Evolutionary conservation across 2,113 vertebrate species (phyloP).

Genomic region (Enhydra lutris): DNA sequence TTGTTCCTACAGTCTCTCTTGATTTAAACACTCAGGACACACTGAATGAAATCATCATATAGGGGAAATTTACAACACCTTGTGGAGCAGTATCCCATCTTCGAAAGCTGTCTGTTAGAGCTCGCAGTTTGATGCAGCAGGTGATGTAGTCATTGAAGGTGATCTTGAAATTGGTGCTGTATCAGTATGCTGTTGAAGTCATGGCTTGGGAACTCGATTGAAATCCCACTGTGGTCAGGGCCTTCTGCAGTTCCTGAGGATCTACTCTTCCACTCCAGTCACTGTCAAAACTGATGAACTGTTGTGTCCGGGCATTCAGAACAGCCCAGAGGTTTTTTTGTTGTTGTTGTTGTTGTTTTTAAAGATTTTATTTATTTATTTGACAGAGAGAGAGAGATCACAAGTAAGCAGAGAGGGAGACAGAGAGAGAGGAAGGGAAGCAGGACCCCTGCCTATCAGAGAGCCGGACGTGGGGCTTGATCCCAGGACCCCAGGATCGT

Average conservation of each 20-base stretch:
- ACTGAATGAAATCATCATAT: slow-evolving; percentile 94
- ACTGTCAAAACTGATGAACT: slow-evolving; percentile 88
- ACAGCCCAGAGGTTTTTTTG: slow-evolving; percentile 85
- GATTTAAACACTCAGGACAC: slow-evolving; percentile 84
- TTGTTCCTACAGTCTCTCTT: neutral
- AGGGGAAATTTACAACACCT: slow-evolving; percentile 91
- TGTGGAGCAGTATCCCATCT: slow-evolving; percentile 85
- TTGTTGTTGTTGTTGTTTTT: too few relatives aligned
- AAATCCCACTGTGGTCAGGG: slow-evolving; percentile 88
- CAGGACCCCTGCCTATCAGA: too few relatives aligned
- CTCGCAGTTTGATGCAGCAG: slow-evolving; percentile 91
- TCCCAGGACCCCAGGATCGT: too few relatives aligned
- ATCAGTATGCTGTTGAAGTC: slow-evolving; percentile 88
- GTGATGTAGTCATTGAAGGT: slow-evolving; percentile 94
- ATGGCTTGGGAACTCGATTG: slow-evolving; percentile 91
- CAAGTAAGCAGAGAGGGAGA: too few relatives aligned
- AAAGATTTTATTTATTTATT: too few relatives aligned
- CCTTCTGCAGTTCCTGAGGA: slow-evolving; percentile 90
- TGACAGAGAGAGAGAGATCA: too few relatives aligned
- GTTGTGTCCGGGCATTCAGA: slow-evolving; percentile 90
- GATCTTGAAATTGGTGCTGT: slow-evolving; percentile 88
- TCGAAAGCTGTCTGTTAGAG: slow-evolving; percentile 89
- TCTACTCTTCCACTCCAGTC: slow-evolving; percentile 93
- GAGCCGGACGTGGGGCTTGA: too few relatives aligned
- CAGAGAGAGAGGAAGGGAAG: too few relatives aligned